Conservation (phyloP, 37 sponge, comb jelly and placozoan genomes). For the Hormiphora californensis region DNA sequence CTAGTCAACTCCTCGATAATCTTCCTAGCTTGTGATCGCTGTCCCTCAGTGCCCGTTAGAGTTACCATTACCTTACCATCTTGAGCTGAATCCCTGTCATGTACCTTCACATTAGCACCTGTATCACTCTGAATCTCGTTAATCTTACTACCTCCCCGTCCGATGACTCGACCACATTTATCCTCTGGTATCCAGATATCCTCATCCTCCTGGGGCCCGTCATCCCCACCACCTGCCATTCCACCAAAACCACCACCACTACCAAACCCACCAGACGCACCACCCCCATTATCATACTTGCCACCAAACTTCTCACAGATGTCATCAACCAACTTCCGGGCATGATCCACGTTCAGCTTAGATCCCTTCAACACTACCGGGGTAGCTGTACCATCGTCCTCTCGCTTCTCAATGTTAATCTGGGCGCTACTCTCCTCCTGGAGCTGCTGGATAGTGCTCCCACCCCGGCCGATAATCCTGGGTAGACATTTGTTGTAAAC, state of each 20-base stretch:
- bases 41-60: not conserved
- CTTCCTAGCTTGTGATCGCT: slow-evolving; percentile 1
- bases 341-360: slow-evolving; percentile 37
- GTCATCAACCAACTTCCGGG: slow-evolving; percentile 16
- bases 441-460: slow-evolving; percentile 1
- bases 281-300: not conserved
- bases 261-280: not conserved
- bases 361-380: slow-evolving; percentile 25
- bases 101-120: slow-evolving; percentile 36
- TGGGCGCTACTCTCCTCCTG: not conserved
- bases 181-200: slow-evolving; percentile 51
- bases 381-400: not conserved
- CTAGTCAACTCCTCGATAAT: slow-evolving; percentile 17
- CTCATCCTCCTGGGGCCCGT: not conserved
- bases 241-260: slow-evolving; percentile 12
- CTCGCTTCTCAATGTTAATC: slow-evolving; percentile 38
- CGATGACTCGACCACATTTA: slow-evolving; percentile 47
- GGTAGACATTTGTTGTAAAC: not conserved
- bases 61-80: slow-evolving; percentile 48
- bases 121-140: slow-evolving; percentile 6
- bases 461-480: slow-evolving; percentile 19
- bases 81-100: not conserved
- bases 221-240: not conserved
- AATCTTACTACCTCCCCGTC: slow-evolving; percentile 39
- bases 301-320: slow-evolving; percentile 35